Conservation (phyloP, 2,113 vertebrate species). For the Ondatra zibethicus region DNA sequence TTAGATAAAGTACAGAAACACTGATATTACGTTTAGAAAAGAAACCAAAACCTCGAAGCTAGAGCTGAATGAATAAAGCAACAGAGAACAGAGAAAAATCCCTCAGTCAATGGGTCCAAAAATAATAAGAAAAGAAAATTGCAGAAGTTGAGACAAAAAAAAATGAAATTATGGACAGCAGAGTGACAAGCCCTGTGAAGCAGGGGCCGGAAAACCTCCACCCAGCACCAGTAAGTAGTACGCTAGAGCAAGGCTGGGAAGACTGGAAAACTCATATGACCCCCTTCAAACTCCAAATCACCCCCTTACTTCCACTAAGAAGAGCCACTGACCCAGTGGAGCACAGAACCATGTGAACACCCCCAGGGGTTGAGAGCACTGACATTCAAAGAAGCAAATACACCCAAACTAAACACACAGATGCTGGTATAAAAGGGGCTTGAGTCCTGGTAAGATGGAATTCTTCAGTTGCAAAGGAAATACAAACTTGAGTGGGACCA, state of each 20-base stretch:
- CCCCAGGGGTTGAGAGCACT: neutral
- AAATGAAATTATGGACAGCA: neutral
- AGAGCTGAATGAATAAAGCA: neutral
- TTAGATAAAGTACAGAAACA: neutral
- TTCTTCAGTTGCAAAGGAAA: neutral
- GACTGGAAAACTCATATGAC: neutral
- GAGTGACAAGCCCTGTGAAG: neutral
- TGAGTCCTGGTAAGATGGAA: neutral
- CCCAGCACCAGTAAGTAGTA: neutral
- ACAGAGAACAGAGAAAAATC: too few relatives aligned
- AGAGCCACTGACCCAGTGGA: neutral
- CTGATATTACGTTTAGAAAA: neutral
- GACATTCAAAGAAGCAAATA: neutral
- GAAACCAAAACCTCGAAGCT: neutral
- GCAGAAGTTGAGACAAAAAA: neutral
- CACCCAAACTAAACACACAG: neutral
- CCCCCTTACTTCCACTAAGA: neutral
- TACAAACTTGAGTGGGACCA: neutral
- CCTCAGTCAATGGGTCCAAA: neutral
- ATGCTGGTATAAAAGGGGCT: neutral
- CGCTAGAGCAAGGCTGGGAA: neutral
- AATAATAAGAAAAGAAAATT: neutral
- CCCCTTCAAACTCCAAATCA: neutral
- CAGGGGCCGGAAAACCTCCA: neutral
- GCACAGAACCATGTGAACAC: neutral